These are phyloP conservation scores for Pangasianodon hypophthalmus DNA, from an alignment of 2,113 vertebrate species.

Conservation along the genomic window DNA sequence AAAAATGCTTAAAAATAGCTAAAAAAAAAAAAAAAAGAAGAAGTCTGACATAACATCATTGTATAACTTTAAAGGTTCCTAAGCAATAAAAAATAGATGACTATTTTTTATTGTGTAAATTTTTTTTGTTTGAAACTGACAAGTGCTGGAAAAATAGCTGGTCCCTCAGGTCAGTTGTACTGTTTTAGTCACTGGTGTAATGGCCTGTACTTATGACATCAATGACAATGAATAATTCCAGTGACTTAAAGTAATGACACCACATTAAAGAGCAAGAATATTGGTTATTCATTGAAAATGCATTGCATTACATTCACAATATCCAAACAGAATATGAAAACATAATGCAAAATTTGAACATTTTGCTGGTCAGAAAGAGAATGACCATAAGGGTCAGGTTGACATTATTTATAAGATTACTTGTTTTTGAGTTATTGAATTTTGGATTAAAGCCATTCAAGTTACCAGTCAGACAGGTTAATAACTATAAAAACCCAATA, in stretches of 20 bases:
- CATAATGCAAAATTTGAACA: neutral
- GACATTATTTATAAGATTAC: neutral
- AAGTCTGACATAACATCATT: neutral
- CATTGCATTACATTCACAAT: neutral
- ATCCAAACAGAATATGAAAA: neutral
- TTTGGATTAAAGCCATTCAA: neutral
- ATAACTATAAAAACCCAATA: neutral
- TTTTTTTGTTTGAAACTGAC: neutral
- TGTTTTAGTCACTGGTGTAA: neutral
- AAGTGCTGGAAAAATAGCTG: neutral
- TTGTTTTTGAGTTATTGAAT: neutral
- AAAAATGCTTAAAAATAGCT: too few species aligned
- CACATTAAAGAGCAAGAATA: neutral
- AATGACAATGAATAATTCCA: neutral
- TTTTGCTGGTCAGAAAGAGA: neutral
- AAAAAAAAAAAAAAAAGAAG: neutral
- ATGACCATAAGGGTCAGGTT: neutral
- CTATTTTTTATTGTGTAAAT: neutral
- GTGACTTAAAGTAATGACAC: neutral
- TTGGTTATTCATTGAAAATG: neutral
- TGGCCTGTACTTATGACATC: neutral
- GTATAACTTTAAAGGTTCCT: neutral
- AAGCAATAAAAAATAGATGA: neutral
- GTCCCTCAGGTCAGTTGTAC: neutral
- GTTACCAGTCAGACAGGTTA: neutral